Evolutionary conservation across 2,888 invertebrate species (phyloP).

Genomic region (Periphyllus acericola): DNA sequence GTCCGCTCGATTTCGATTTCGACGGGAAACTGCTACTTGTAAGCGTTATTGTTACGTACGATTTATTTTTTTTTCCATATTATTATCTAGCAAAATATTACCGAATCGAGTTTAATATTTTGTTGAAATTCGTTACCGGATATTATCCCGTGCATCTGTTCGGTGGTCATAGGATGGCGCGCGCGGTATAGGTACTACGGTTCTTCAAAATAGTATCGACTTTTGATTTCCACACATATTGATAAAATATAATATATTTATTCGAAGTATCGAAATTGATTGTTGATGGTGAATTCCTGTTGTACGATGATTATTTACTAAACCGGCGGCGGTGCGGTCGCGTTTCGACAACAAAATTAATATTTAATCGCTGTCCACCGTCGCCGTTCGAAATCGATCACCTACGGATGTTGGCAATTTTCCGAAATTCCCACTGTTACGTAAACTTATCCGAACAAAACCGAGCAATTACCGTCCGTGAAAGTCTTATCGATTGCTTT

Average conservation of each 20-base stretch:
- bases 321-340: neutral
- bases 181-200: no score
- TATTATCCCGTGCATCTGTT: no score
- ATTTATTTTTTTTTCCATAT: neutral
- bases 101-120: no score
- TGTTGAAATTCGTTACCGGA: neutral
- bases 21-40: neutral
- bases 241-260: no score
- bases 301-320: neutral
- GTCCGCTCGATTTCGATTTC: neutral
- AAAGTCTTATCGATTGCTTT: slow-evolving; percentile 44
- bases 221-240: no score
- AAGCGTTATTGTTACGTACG: neutral
- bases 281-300: neutral
- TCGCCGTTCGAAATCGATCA: slow-evolving; percentile 16
- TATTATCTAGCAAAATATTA: neutral
- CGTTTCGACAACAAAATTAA: neutral
- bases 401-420: slow-evolving; percentile 42
- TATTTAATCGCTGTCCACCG: neutral
- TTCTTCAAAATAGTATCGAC: no score
- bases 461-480: slow-evolving; percentile 20
- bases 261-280: no score
- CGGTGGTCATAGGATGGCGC: no score
- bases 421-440: slow-evolving; percentile 27
- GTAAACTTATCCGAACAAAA: slow-evolving; percentile 13